Percentiles rank a stretch among this genome's conserved stretches.
Conservation (phyloP, 2,888 invertebrate species). For the Drosophila koepferae region DNA sequence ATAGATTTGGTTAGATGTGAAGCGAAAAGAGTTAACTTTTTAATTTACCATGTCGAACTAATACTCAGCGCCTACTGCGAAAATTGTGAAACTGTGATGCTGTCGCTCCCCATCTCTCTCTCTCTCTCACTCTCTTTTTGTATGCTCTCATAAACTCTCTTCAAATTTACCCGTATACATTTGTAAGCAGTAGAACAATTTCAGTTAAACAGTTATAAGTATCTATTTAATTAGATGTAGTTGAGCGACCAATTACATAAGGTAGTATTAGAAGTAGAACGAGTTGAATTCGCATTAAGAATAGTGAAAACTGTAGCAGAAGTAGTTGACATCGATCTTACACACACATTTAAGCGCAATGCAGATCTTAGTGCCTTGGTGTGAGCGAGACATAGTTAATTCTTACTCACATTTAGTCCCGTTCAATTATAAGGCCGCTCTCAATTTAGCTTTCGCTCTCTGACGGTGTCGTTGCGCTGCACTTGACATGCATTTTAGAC, state of each 20-base stretch:
- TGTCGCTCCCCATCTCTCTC: not conserved
- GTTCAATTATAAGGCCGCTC: constrained; percentile 17
- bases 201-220: not conserved
- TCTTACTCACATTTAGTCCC: constrained; percentile 5
- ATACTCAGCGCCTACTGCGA: not conserved
- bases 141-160: not conserved
- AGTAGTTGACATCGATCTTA: not conserved
- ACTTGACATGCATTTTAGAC: constrained; percentile 48
- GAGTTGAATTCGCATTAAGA: not conserved
- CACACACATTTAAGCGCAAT: not conserved
- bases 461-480: constrained; percentile 17
- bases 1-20: not conserved
- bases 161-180: too few species aligned
- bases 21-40: not conserved
- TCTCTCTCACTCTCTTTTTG: not conserved
- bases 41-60: not conserved
- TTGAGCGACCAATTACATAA: too few species aligned
- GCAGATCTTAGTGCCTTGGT: not conserved
- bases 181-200: not conserved
- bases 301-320: not conserved
- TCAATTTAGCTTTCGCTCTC: constrained; percentile 5
- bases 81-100: not conserved
- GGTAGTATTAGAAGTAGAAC: not conserved
- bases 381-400: constrained; percentile 2
- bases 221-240: too few species aligned